phyloP scores from a whole-genome alignment of 2,797 vertebrate species.

The Darevskia mixta region DNA sequence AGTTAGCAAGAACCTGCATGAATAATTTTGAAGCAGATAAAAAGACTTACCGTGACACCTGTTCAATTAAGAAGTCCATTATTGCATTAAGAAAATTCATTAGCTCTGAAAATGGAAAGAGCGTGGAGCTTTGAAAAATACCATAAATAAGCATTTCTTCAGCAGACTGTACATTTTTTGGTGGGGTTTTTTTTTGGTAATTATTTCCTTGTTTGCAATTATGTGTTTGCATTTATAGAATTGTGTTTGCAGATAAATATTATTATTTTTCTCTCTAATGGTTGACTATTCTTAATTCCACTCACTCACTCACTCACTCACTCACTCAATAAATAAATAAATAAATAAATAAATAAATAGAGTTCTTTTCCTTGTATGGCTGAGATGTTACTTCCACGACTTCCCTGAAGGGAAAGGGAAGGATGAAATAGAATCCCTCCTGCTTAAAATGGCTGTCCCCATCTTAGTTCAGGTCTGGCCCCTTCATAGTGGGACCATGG shows the following conservation, averaged over 20 bases:
- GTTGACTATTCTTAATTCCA: not conserved
- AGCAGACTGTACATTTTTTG: not conserved
- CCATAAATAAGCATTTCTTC: constrained; percentile 4
- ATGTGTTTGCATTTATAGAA: not conserved
- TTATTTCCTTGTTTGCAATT: not conserved
- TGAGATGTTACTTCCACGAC: not conserved
- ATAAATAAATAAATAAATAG: too few species aligned
- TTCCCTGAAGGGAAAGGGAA: not conserved
- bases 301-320: too few species aligned
- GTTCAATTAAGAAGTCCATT: constrained; percentile 35
- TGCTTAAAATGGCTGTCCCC: not conserved
- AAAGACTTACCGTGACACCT: constrained; percentile 13
- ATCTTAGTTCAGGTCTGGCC: not conserved
- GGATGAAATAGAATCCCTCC: not conserved
- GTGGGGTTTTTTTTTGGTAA: not conserved
- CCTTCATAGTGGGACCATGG: too few species aligned
- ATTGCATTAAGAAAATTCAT: constrained; percentile 25
- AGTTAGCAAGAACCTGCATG: constrained; percentile 1
- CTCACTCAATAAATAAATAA: too few species aligned
- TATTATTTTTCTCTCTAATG: not conserved
- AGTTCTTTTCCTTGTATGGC: not conserved
- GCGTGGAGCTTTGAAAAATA: not conserved
- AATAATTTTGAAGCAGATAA: constrained; percentile 23
- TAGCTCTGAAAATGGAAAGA: not conserved
- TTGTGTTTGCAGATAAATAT: not conserved